A percentile compares a stretch with the other conserved stretches of the same genome.
Conservation (phyloP, 1,140 invertebrate genomes). For the Nasonia longicornis region DNA sequence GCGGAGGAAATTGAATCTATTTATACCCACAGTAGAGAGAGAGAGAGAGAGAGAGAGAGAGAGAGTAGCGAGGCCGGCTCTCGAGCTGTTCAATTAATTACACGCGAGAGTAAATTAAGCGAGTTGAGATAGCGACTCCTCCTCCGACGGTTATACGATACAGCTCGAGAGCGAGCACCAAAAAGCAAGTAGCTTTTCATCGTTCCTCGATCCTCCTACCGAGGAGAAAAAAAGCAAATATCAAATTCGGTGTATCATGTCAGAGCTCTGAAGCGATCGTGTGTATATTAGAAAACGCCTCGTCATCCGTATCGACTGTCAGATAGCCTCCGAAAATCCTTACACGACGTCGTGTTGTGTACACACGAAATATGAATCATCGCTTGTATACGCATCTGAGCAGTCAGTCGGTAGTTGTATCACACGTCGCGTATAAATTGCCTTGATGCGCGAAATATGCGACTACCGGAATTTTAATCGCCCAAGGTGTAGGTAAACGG, state of each 20-base stretch:
- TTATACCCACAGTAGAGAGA: conserved; percentile 16
- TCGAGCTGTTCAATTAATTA: conserved; percentile 32
- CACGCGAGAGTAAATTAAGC: conserved; percentile 28
- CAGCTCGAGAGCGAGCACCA: no score
- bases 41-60: not conserved
- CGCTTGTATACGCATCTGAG: not conserved
- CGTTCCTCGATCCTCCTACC: not conserved
- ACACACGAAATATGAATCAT: not conserved
- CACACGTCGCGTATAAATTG: not conserved
- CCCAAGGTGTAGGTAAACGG: not conserved
- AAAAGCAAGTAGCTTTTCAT: conserved; percentile 34
- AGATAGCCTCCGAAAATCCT: not conserved
- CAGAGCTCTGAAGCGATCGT: not conserved
- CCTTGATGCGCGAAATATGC: not conserved
- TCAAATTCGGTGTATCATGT: not conserved
- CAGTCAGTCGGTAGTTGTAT: not conserved
- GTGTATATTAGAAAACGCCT: conserved; percentile 13
- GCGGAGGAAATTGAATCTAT: conserved; percentile 42
- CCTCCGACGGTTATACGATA: not conserved
- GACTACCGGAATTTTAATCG: not conserved
- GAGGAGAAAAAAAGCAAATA: conserved; percentile 1
- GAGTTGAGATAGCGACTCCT: not conserved
- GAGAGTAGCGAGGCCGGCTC: no score
- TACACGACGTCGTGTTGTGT: not conserved
- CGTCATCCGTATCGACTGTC: conserved; percentile 12